These are phyloP conservation scores for Indri indri DNA, from an alignment of 2,113 vertebrate genomes.

Conservation along the genomic window DNA sequence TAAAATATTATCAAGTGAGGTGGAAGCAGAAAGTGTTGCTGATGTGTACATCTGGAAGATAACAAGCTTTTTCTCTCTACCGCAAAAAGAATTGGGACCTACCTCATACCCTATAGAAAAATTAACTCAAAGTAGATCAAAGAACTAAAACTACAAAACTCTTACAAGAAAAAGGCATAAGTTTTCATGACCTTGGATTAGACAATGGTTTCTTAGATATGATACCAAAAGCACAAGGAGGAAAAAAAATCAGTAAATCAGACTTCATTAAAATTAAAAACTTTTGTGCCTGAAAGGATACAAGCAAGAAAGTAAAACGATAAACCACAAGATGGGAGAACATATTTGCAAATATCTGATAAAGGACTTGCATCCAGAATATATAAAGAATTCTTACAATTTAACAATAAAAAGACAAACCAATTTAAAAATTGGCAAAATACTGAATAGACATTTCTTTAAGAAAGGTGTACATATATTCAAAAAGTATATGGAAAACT, in stretches of 20 bases:
- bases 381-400: constrained; percentile 22
- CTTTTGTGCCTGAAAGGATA: background rate
- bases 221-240: background rate
- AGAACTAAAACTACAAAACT: constrained; percentile 27
- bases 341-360: constrained; percentile 24
- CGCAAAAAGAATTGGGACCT: background rate
- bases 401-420: constrained; percentile 28
- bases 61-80: constrained; percentile 31
- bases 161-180: background rate
- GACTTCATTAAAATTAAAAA: constrained; percentile 43
- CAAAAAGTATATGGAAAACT: background rate
- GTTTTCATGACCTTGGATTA: background rate
- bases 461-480: background rate
- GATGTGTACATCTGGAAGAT: background rate
- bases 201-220: constrained; percentile 19
- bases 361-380: background rate
- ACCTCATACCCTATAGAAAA: background rate
- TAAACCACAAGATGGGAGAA: background rate
- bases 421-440: constrained; percentile 43
- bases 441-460: background rate
- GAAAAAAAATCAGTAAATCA: background rate
- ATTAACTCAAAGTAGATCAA: constrained; percentile 23
- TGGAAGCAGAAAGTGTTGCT: background rate
- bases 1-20: constrained; percentile 50
- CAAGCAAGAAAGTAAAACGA: constrained; percentile 33